Evolutionary conservation across 1,140 invertebrate species (phyloP).

Genomic region (Venustaconcha ellipsiformis): DNA sequence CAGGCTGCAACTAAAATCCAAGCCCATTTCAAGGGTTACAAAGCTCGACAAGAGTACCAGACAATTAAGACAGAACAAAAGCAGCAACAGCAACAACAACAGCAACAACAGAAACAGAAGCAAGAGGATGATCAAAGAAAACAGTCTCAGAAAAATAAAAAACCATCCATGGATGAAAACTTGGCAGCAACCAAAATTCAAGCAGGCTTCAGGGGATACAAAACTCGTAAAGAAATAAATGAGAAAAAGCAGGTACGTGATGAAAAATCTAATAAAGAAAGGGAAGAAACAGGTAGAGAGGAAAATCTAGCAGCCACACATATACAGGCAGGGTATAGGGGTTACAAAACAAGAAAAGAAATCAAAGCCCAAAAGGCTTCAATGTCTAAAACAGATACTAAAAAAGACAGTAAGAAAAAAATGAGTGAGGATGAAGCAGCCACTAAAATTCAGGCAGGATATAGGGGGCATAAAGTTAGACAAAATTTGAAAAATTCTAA

Average conservation of each 20-base stretch:
- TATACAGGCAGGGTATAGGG: conserved; percentile 81
- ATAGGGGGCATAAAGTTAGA: conserved; percentile 14
- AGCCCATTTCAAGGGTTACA: conserved; percentile 79
- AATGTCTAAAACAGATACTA: conserved; percentile 21
- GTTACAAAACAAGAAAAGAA: conserved; percentile 78
- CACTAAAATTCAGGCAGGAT: conserved; percentile 18
- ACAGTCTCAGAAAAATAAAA: not conserved
- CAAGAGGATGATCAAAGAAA: not conserved
- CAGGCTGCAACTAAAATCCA: conserved; percentile 80
- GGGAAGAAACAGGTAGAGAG: conserved; percentile 1
- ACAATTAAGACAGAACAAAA: not conserved
- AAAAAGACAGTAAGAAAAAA: not conserved
- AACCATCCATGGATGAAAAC: conserved; percentile 12
- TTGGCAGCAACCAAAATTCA: conserved; percentile 78
- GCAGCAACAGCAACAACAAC: not conserved
- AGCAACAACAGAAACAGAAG: not conserved
- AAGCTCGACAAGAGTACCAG: conserved; percentile 63
- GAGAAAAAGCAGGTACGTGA: conserved; percentile 14
- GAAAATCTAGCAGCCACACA: conserved; percentile 75
- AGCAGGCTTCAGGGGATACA: conserved; percentile 51
- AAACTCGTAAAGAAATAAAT: conserved; percentile 39
- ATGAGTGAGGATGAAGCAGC: conserved; percentile 14
- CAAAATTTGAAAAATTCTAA: not conserved
- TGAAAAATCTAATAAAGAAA: conserved; percentile 20
- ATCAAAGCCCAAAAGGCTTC: conserved; percentile 55